A percentile compares a stretch with the other conserved stretches of the same genome.
phyloP scores from a whole-genome alignment of 2,113 vertebrate genomes.

The Phylloscopus trochiloides region DNA sequence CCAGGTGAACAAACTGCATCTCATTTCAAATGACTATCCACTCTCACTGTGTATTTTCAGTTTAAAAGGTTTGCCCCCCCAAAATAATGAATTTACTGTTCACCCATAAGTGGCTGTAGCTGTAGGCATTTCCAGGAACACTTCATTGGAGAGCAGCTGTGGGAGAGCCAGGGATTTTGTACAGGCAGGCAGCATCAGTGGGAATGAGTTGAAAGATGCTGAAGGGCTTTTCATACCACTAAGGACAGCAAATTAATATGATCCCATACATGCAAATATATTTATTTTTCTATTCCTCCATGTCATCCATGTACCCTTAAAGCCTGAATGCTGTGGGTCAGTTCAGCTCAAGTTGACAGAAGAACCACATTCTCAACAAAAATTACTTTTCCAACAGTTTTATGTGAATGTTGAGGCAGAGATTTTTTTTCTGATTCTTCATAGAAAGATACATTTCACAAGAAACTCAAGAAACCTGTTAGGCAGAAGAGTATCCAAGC shows the following conservation, averaged over 20 bases:
- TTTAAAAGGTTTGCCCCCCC: neutral
- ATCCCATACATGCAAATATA: rapidly evolving
- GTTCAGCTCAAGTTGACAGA: neutral
- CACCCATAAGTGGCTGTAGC: neutral
- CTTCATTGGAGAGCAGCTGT: neutral
- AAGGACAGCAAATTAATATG: neutral
- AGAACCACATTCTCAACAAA: rapidly evolving
- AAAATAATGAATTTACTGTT: neutral
- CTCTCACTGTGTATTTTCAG: neutral
- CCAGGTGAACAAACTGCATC: neutral
- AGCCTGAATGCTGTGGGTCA: neutral
- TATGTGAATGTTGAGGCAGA: rapidly evolving
- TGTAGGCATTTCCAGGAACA: neutral
- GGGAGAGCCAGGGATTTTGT: neutral
- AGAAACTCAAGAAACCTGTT: neutral
- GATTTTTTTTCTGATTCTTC: neutral
- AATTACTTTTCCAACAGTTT: neutral
- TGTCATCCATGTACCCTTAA: rapidly evolving
- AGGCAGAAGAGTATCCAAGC: neutral
- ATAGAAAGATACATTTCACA: neutral
- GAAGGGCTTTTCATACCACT: neutral
- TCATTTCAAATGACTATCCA: neutral
- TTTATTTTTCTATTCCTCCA: neutral
- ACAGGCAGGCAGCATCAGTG: neutral
- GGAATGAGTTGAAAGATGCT: neutral